Conservation (phyloP, 2,113 vertebrate genomes). For the Xenopus laevis region DNA sequence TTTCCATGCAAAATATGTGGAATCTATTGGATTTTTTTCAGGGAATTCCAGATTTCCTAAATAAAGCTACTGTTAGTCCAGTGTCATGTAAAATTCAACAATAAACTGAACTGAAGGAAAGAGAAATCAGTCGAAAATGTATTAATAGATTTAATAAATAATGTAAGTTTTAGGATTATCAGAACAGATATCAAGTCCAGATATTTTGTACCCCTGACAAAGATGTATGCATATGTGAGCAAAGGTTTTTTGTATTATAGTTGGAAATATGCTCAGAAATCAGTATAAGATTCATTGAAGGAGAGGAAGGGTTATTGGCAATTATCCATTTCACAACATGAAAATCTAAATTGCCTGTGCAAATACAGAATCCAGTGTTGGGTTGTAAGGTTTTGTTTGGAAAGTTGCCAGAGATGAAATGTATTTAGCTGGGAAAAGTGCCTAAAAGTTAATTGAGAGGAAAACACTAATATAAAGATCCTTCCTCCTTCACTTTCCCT, state of each 20-base stretch:
- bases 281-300: slow-evolving; percentile 67
- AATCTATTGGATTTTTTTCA: too few relatives aligned
- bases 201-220: too few relatives aligned
- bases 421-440: slow-evolving; percentile 82
- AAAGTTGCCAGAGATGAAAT: slow-evolving; percentile 73
- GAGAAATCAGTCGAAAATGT: too few relatives aligned
- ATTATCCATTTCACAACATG: slow-evolving; percentile 68
- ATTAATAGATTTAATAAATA: too few relatives aligned
- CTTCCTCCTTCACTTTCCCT: slow-evolving; percentile 51
- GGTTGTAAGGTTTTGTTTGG: slow-evolving; percentile 77
- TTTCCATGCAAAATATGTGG: too few relatives aligned
- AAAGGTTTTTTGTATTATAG: slow-evolving; percentile 55
- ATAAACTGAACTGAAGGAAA: too few relatives aligned
- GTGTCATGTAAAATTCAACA: too few relatives aligned
- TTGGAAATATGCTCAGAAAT: slow-evolving; percentile 65
- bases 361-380: slow-evolving; percentile 71
- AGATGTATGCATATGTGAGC: too few relatives aligned
- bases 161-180: background rate
- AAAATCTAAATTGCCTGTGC: slow-evolving; percentile 75
- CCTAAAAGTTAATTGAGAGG: slow-evolving; percentile 82
- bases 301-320: slow-evolving; percentile 69
- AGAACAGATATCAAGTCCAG: too few relatives aligned
- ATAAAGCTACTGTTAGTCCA: too few relatives aligned
- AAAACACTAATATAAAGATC: slow-evolving; percentile 77
- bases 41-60: too few relatives aligned